phyloP scores from a whole-genome alignment of 2,888 invertebrate species.

The Lymantria dispar region DNA sequence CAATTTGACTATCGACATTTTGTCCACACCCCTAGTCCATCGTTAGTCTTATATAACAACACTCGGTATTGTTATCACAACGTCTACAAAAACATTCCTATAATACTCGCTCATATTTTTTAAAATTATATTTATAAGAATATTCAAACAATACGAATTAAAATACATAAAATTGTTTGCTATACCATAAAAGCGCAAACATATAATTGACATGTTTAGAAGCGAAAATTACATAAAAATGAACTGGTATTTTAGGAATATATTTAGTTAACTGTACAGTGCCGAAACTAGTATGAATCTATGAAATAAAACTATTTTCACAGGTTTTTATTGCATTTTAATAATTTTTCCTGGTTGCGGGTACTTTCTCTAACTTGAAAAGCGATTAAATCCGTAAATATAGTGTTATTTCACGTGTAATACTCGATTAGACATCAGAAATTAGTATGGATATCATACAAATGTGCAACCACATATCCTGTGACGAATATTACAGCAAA shows the following conservation, averaged over 20 bases:
- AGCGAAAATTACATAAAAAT: neutral
- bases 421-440: no score
- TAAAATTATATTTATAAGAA: neutral
- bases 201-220: no score
- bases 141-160: neutral
- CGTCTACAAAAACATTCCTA: neutral
- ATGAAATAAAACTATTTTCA: no score
- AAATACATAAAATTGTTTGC: no score
- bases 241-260: neutral
- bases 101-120: neutral
- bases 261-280: neutral
- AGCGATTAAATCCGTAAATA: no score
- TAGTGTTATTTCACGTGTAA: no score
- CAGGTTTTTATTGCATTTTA: no score
- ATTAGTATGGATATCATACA: conserved; percentile 6
- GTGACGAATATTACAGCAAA: conserved; percentile 39
- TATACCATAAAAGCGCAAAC: no score
- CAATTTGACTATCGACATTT: conserved; percentile 19
- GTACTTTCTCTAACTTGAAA: no score
- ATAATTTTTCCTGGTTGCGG: no score
- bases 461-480: conserved; percentile 28
- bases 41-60: neutral
- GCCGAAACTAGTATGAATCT: no score
- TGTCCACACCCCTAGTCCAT: conserved; percentile 25
- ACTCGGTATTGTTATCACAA: neutral